Conservation (phyloP, 2,888 invertebrate species). For the Notodonta ziczac region DNA sequence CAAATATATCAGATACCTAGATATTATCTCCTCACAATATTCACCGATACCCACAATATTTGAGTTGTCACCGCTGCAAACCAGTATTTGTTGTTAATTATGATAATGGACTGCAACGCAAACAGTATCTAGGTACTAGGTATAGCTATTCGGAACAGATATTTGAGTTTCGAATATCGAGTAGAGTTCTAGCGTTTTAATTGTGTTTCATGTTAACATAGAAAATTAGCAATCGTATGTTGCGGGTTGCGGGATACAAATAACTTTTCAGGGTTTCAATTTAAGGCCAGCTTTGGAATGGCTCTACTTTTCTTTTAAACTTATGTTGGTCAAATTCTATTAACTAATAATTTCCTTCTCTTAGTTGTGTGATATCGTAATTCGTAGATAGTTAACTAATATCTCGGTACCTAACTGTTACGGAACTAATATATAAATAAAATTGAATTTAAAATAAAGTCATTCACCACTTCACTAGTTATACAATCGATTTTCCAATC, state of each 20-base stretch:
- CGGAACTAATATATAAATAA: no score
- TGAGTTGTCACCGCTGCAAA: constrained; percentile 67
- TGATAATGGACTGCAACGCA: constrained; percentile 71
- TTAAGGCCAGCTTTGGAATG: no score
- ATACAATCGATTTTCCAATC: constrained; percentile 37
- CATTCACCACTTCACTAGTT: neutral
- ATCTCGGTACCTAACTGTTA: no score
- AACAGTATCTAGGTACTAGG: constrained; percentile 33
- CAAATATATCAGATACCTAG: constrained; percentile 33
- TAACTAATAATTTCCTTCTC: constrained; percentile 8
- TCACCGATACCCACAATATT: constrained; percentile 62
- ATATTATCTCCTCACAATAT: constrained; percentile 70
- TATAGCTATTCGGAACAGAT: constrained; percentile 21
- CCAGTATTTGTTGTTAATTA: constrained; percentile 77
- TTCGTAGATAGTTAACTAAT: no score
- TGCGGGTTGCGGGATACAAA: no score
- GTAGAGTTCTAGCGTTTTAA: neutral
- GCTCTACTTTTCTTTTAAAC: no score
- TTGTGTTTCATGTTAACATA: neutral
- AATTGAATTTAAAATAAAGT: no score
- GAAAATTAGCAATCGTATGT: no score
- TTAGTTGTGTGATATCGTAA: no score
- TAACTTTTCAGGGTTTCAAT: no score
- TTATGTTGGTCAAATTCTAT: no score
- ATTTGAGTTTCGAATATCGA: constrained; percentile 37